Base-by-base conservation (phyloP, 2,888 invertebrate genomes). In the Tridacna gigas region DNA sequence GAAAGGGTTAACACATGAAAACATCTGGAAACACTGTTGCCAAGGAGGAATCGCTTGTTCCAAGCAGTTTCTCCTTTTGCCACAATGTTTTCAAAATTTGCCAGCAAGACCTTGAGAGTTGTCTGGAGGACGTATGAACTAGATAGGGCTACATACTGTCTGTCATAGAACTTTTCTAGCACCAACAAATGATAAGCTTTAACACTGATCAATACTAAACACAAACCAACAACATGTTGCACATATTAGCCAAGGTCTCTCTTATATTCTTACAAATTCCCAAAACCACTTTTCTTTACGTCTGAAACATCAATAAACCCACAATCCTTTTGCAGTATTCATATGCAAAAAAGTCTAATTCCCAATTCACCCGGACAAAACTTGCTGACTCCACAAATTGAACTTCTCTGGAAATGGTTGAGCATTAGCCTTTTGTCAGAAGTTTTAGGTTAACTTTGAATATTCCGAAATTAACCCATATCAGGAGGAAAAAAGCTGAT, bases 301-400 rank as follows among this genome's bases (percentile, higher is more conserved):
- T 51, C 71, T 80, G 48, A 80, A 76, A 80, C 76, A 63, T 51
- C 80, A 76, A 80, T 80, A 80, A 80, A 80, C 60, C 75, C 61
- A 28, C 28, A 51, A 71, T 76, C 26, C 76, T 71, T 76, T 69
- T 80, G 67, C 67, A 67, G 76, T 76, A 73, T 76, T 80, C 80
- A 76, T 80, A 80, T 80, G 80, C 76, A 80, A 80, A 80, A 80
- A 76, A 80, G 71, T 48, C 77, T 66, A 75, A 71, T 82, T 82
- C 75, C 77, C 75, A 75, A 67, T 75, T 79, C 82, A 74, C 51
- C 74, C 61, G n/a, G 69, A 78, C 63, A 67, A 84, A 79, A 79
- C 75, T 28, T 73, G 84, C 84, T 84, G 84, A 84, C 76, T 84
- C 76, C 63, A 76, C 84, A 81, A 69, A 56, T 82, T 79, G 78